phyloP scores from a whole-genome alignment of 2,797 vertebrate genomes.

The Muscicapa striata region DNA sequence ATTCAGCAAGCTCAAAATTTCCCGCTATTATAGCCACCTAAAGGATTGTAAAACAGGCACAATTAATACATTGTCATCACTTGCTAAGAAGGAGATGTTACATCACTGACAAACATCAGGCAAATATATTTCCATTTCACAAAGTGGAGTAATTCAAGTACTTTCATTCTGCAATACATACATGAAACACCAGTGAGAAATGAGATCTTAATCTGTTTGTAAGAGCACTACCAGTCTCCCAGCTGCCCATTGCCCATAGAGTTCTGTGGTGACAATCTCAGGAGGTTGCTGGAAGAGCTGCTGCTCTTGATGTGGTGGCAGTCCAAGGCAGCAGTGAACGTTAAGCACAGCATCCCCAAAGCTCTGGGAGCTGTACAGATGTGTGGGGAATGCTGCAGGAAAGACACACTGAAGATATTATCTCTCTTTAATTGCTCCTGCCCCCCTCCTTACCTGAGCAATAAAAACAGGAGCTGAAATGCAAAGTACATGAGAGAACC shows the following conservation, averaged over 20 bases:
- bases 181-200: neutral
- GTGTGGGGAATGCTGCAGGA: neutral
- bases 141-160: neutral
- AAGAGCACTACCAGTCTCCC: neutral
- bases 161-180: neutral
- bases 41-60: conserved; percentile 5
- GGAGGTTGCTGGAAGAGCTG: neutral
- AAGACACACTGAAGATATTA: neutral
- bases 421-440: neutral
- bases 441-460: neutral
- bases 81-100: neutral
- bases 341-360: neutral
- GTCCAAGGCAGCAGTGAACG: neutral
- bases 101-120: neutral
- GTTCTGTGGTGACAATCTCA: accelerated
- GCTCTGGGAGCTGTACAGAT: neutral
- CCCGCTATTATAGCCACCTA: conserved; percentile 96
- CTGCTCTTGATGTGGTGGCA: neutral
- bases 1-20: conserved; percentile 96
- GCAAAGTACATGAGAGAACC: accelerated
- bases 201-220: neutral
- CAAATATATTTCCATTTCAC: neutral
- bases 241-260: neutral
- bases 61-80: neutral
- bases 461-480: neutral